Base-by-base conservation (phyloP, 2,797 vertebrate species). In the Hippocampus kuda region DNA sequence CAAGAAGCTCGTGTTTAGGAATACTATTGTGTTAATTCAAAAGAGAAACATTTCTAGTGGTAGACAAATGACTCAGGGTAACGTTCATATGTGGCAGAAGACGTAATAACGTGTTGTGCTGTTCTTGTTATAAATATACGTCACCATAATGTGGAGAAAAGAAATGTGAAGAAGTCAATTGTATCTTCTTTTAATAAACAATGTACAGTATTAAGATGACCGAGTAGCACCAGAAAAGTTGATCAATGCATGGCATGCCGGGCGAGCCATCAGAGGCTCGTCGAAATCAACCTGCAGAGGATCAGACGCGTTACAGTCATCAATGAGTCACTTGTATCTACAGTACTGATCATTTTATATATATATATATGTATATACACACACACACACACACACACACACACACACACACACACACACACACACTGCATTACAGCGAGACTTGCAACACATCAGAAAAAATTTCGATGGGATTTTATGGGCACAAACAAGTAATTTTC, bases 121-220 rank as follows among this genome's bases (percentile, higher is more conserved):
- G 44, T 46, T 20, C 48, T 51, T 20, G 26, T 34, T 59, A 59
- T n/a, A 22, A 22, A 22, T 26, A 26, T 24, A 72, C 77, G 67
- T 68, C 66, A 73, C 70, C 20, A 27, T 66, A 60, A 42, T 86
- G 82, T 85, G 79, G 80, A 85, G 84, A 86, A 89, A 81, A 56
- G 26, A 62, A 72, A 73, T 9, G 20, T 71, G 1, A 48, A 69
- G 1, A 48, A 69, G 42, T 60, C 27, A 24, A 20, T 77, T 72
- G 69, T 73, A 68, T 30, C 41, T 76, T 71, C 46, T 82, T 87
- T 86, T 81, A 87, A 83, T 81, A 82, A 80, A 82, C 66, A 74
- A 65, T 59, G 70, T 22, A 76, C 44, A 69, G 38, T 78, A 74
- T 75, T 63, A 74, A 74, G 30, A 75, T 70, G 68, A 81, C 1